phyloP scores from a whole-genome alignment of 2,797 vertebrate genomes.

The Novumbra hubbsi region DNA sequence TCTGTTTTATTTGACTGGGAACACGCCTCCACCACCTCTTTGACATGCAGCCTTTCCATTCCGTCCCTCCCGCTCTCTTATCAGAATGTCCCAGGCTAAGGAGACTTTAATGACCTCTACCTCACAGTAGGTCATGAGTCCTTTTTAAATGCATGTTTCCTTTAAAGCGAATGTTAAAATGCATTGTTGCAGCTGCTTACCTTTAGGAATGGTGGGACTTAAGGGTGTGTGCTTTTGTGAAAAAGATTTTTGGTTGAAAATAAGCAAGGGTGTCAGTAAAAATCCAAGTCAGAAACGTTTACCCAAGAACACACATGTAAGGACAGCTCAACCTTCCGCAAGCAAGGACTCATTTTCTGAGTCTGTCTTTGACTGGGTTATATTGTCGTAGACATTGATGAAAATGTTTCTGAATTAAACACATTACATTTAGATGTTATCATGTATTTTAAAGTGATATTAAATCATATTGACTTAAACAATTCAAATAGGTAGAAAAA shows the following conservation, averaged over 20 bases:
- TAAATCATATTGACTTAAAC: background rate
- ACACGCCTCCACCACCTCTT: background rate
- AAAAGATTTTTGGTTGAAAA: background rate
- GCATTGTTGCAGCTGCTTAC: background rate
- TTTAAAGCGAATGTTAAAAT: background rate
- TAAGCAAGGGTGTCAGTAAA: background rate
- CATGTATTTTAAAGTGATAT: background rate
- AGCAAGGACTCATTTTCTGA: background rate
- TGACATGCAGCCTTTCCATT: background rate
- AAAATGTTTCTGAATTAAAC: background rate
- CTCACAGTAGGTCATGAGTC: background rate
- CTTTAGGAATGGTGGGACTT: background rate
- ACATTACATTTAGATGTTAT: background rate
- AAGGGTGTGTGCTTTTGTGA: background rate
- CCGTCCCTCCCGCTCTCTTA: background rate
- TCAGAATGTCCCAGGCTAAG: background rate
- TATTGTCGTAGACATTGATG: background rate
- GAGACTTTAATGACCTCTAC: background rate
- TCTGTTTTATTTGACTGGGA: background rate
- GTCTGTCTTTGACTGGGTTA: background rate
- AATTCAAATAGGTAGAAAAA: background rate
- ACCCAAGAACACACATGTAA: background rate
- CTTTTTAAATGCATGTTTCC: background rate
- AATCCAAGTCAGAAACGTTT: background rate
- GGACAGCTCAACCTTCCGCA: background rate